Evolutionary conservation across 2,797 vertebrate species (phyloP), one percentile per base, ranked within the genome.

Genomic region (Mus spretus): DNA sequence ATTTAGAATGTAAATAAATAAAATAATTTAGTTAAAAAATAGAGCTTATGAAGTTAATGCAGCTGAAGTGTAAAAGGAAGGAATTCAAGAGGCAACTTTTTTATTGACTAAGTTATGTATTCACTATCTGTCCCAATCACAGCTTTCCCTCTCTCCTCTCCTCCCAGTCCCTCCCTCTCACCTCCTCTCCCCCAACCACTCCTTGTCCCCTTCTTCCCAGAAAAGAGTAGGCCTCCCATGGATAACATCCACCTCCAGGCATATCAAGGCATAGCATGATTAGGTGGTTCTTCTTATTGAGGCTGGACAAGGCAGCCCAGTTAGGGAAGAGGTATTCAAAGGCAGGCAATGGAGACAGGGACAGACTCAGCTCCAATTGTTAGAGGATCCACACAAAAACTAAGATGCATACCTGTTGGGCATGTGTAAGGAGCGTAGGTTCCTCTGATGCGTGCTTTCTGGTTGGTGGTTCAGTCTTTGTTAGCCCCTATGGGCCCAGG

Each of bases 41-140:
- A 91, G n/a, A 91, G 3, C 3, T 63, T 34, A 26, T 72, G 26
- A 93, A 86, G 75, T 47, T 90, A 78, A 65, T 88, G 17, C 63
- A 82, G 75, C 17, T 93, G 70, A 94, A 44, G 17, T 88, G 17
- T 74, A 67, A 87, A 83, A 88, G 91, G 83, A 37, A 90, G 15
- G 20, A 93, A 92, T 92, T 74, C 61, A 96, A 93, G 70, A 78
- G 26, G 47, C 6, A 91, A 90, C 19, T 34, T 31, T 86, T 57
- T 67, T 44, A 70, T n/a, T 67, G 31, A 67, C 65, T 70, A n/a
- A 7, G 6, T 34, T 67, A 34, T 15, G 14, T 67, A 67, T n/a
- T n/a, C 67, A n/a, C 15, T 7, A n/a, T n/a, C 17, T 6, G n/a
- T n/a, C 67, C 6, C 67, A 70, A n/a, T n/a, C 34, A 70, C 67